Percentiles rank a stretch among this genome's conserved stretches.
These are phyloP conservation scores for Hoplostethus mediterraneus DNA, from an alignment of 2,797 vertebrate species.

Conservation along the genomic window DNA sequence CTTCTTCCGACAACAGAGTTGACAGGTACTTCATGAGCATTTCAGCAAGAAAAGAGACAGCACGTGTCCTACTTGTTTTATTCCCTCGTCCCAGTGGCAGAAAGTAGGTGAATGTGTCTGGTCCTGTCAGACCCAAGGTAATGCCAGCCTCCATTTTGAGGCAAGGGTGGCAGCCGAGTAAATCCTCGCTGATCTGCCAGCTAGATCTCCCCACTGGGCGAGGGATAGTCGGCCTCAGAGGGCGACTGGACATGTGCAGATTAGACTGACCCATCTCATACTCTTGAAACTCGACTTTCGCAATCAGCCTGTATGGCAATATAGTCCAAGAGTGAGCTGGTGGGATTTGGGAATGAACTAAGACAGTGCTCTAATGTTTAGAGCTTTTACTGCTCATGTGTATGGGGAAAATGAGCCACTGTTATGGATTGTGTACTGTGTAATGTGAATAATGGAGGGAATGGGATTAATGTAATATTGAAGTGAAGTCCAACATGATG, in stretches of 20 bases:
- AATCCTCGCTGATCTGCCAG: conserved; percentile 68
- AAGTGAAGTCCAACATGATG: neutral
- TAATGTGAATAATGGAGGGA: neutral
- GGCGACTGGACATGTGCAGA: conserved; percentile 1
- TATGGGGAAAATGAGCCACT: neutral
- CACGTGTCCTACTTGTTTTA: conserved; percentile 59
- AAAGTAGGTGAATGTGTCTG: conserved; percentile 75
- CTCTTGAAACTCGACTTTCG: neutral
- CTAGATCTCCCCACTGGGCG: conserved; percentile 15
- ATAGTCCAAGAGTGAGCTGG: neutral
- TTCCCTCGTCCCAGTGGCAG: conserved; percentile 21
- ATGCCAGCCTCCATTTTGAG: conserved; percentile 62
- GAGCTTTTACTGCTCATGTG: too few species aligned
- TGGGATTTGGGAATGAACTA: neutral
- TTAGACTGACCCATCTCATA: neutral
- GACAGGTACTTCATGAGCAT: conserved; percentile 16
- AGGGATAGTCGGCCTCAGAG: conserved; percentile 27
- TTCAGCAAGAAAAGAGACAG: conserved; percentile 40
- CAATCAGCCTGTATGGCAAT: neutral
- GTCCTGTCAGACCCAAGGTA: conserved; percentile 52
- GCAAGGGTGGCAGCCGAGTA: conserved; percentile 34
- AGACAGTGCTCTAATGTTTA: neutral
- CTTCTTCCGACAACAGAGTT: neutral
- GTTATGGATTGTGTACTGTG: neutral
- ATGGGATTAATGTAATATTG: neutral